Conservation (phyloP, 2,113 vertebrate genomes). For the Halcyon senegalensis region DNA sequence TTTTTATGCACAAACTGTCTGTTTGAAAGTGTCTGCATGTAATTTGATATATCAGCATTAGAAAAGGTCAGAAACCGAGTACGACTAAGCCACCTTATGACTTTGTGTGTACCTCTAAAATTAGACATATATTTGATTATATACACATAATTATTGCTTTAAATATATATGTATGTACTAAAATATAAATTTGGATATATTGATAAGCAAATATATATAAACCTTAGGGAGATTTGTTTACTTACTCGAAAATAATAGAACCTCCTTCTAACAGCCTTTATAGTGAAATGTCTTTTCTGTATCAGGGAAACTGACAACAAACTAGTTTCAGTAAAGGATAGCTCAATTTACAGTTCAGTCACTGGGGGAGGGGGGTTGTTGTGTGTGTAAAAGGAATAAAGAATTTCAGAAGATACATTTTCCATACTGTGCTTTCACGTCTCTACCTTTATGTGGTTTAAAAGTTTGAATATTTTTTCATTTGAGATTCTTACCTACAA, state of each 20-base stretch:
- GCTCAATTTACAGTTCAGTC: neutral
- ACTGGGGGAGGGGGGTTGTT: neutral
- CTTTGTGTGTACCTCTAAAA: neutral
- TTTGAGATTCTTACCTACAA: neutral
- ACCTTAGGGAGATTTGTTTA: neutral
- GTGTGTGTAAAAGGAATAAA: neutral
- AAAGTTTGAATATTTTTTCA: neutral
- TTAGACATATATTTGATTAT: neutral
- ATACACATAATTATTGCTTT: neutral
- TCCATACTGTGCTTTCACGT: neutral
- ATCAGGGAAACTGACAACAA: neutral
- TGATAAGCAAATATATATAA: neutral
- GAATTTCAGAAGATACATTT: neutral
- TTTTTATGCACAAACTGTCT: neutral
- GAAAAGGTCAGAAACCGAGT: neutral
- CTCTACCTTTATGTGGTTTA: neutral
- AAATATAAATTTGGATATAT: neutral
- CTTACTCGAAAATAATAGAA: neutral
- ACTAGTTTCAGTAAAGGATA: neutral
- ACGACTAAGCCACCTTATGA: rapidly evolving
- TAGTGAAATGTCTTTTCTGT: neutral
- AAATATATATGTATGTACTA: neutral
- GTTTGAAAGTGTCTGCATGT: neutral
- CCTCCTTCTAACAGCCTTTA: neutral
- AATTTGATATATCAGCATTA: neutral